These are phyloP conservation scores for Halisarca cf. caerulea DNA, from an alignment of 37 sponge, comb jelly and placozoan species.

Conservation along the genomic window DNA sequence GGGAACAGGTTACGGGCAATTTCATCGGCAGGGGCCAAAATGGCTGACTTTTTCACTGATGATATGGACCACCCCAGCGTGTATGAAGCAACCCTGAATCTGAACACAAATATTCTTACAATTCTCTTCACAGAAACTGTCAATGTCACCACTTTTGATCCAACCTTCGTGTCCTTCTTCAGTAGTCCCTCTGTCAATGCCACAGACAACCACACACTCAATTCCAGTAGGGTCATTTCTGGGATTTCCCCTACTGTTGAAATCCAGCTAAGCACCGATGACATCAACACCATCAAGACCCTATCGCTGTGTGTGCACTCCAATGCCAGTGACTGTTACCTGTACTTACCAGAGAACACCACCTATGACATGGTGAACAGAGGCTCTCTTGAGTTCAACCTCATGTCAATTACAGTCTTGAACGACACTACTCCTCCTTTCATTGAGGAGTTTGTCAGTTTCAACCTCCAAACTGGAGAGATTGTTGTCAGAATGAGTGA, in stretches of 20 bases:
- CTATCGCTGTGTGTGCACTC: slow-evolving; percentile 61
- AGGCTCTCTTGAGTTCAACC: slow-evolving; percentile 38
- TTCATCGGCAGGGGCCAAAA: slow-evolving; percentile 55
- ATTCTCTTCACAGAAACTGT: slow-evolving; percentile 87
- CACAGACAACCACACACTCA: slow-evolving; percentile 52
- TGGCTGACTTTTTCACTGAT: slow-evolving; percentile 46
- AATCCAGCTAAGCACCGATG: slow-evolving; percentile 60
- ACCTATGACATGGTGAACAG: slow-evolving; percentile 74
- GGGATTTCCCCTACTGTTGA: slow-evolving; percentile 58
- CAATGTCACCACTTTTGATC: slow-evolving; percentile 56
- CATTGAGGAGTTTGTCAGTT: slow-evolving; percentile 54
- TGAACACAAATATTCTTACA: slow-evolving; percentile 63
- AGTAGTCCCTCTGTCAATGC: background rate
- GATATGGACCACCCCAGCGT: slow-evolving; percentile 65
- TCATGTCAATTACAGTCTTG: slow-evolving; percentile 14
- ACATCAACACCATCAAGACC: slow-evolving; percentile 72
- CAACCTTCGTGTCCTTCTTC: slow-evolving; percentile 35
- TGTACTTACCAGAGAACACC: slow-evolving; percentile 63
- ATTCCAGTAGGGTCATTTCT: slow-evolving; percentile 57
- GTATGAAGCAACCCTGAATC: slow-evolving; percentile 57
- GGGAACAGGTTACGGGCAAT: slow-evolving; percentile 70
- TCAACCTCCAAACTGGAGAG: slow-evolving; percentile 76
- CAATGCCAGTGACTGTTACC: slow-evolving; percentile 56
- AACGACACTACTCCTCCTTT: slow-evolving; percentile 78
- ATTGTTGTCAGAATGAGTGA: slow-evolving; percentile 74